Evolutionary conservation across 2,888 invertebrate species (phyloP).

Genomic region (Rapana venosa): DNA sequence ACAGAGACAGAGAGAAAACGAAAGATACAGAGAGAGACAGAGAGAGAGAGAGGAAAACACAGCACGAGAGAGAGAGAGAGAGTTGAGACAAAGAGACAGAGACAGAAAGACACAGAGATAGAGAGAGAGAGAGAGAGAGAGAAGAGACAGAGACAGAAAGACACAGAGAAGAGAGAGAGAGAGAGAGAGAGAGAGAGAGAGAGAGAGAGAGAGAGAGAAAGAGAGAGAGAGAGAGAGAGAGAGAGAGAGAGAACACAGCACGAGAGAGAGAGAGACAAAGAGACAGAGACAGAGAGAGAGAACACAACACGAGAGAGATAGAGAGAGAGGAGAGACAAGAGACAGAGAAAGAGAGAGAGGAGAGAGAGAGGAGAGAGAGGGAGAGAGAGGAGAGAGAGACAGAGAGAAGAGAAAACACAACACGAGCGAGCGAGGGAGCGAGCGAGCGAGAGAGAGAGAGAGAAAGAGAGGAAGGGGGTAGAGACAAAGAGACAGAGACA

Average conservation of each 20-base stretch:
- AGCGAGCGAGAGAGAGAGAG: background rate
- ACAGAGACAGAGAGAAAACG: no score
- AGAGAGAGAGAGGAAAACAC: no score
- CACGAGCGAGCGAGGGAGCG: background rate
- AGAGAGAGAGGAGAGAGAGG: background rate
- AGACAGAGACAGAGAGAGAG: no score
- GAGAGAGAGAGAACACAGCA: background rate
- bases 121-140: no score
- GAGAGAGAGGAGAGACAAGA: background rate
- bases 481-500: no score
- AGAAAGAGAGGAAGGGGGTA: background rate
- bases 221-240: background rate
- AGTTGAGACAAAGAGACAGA: no score
- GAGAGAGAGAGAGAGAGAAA: background rate
- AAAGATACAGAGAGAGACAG: no score
- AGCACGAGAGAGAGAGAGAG: no score
- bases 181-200: no score
- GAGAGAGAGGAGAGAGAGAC: background rate
- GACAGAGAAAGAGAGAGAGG: background rate
- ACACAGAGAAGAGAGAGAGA: background rate
- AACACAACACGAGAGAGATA: background rate
- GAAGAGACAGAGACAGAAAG: no score
- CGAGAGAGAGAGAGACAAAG: background rate
- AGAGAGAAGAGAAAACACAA: background rate
- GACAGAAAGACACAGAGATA: no score